Conservation (phyloP, 2,797 vertebrate species). For the Taenioides sp. region DNA sequence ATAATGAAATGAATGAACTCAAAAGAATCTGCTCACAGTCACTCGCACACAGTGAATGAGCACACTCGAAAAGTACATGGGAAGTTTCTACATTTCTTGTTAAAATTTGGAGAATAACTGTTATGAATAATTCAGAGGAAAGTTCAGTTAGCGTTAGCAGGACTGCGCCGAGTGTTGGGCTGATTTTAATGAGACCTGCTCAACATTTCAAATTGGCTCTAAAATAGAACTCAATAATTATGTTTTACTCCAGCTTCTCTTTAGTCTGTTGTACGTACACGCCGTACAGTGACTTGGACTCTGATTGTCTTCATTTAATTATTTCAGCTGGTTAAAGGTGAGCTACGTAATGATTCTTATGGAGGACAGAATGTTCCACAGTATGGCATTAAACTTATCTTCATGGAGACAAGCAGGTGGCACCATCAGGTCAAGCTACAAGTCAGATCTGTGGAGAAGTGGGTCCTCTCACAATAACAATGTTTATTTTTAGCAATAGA, state of each 20-base stretch:
- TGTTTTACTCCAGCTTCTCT: not conserved
- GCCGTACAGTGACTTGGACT: not conserved
- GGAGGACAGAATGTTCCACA: not conserved
- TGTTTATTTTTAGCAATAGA: too few relatives aligned
- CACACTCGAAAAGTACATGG: not conserved
- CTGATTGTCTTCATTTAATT: not conserved
- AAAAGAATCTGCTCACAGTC: not conserved
- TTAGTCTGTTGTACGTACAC: not conserved
- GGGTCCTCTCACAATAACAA: too few relatives aligned
- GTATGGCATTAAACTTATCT: not conserved
- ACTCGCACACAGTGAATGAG: not conserved
- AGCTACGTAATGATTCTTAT: not conserved
- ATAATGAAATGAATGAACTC: not conserved
- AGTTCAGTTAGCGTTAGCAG: not conserved
- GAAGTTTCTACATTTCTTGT: not conserved
- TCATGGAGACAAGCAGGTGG: too few relatives aligned
- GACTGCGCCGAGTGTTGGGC: not conserved
- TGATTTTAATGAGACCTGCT: constrained; percentile 9
- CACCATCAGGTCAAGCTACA: too few relatives aligned
- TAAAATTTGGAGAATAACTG: constrained; percentile 1
- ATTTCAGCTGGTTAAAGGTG: not conserved
- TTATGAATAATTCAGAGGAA: constrained; percentile 6
- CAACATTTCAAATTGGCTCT: not conserved
- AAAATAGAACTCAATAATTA: constrained; percentile 2
- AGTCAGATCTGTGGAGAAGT: too few relatives aligned